phyloP scores from a whole-genome alignment of 2,888 invertebrate genomes.

The Bedellia somnulentella region DNA sequence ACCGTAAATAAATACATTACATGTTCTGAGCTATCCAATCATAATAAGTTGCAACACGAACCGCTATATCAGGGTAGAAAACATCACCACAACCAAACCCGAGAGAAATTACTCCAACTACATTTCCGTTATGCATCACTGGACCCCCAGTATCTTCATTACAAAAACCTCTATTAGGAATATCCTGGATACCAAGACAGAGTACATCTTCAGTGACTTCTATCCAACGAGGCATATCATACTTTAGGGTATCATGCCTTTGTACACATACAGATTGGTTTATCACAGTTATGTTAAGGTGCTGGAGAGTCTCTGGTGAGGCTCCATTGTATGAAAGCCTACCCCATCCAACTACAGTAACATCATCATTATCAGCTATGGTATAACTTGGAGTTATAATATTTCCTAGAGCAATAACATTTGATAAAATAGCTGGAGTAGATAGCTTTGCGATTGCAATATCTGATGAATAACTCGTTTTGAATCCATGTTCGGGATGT shows the following conservation, averaged over 20 bases:
- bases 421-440: conserved; percentile 12
- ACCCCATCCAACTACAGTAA: conserved; percentile 25
- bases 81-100: conserved; percentile 42
- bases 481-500: conserved; percentile 16
- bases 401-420: conserved; percentile 14
- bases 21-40: conserved; percentile 24
- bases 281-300: conserved; percentile 19
- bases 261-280: conserved; percentile 19
- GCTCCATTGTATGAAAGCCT: conserved; percentile 7
- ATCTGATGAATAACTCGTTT: conserved; percentile 17
- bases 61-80: conserved; percentile 49
- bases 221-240: conserved; percentile 13
- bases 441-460: conserved; percentile 21
- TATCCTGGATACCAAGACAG: conserved; percentile 22
- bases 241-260: conserved; percentile 18
- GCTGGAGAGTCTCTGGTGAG: conserved; percentile 4
- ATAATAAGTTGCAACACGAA: conserved; percentile 29
- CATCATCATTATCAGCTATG: conserved; percentile 13
- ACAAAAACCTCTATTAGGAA: conserved; percentile 30
- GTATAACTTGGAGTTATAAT: conserved; percentile 13
- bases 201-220: conserved; percentile 23
- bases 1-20: too few species aligned
- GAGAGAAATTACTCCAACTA: conserved; percentile 50
- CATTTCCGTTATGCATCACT: conserved; percentile 25
- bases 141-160: conserved; percentile 60